These are phyloP conservation scores for Lepidocyrtinus sp. DNA, from an alignment of 2,888 invertebrate genomes.

Conservation along the genomic window DNA sequence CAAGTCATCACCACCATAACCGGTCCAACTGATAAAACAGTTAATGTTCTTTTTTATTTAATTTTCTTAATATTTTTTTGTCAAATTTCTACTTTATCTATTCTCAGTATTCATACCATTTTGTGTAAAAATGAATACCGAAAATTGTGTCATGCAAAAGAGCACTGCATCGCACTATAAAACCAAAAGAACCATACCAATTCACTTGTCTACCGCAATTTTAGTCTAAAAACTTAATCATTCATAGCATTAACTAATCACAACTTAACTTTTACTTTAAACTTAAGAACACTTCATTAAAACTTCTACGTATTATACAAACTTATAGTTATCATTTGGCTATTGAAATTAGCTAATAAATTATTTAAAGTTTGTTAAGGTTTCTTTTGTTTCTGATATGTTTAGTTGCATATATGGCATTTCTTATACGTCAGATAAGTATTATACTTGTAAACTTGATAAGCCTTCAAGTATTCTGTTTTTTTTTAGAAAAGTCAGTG, in stretches of 20 bases:
- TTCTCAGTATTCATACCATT: not conserved
- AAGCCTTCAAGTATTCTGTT: not conserved
- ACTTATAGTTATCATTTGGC: too few relatives aligned
- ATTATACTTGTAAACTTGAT: slow-evolving; percentile 6
- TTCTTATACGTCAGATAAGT: slow-evolving; percentile 31
- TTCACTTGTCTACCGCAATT: too few relatives aligned
- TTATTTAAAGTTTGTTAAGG: slow-evolving; percentile 27
- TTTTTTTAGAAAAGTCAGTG: not conserved
- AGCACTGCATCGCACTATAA: too few relatives aligned
- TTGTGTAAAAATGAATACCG: not conserved
- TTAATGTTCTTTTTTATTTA: not conserved
- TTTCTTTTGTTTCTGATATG: slow-evolving; percentile 54
- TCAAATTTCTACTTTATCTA: not conserved
- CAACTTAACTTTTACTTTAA: too few relatives aligned
- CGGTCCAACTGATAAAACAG: not conserved
- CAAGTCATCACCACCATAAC: not conserved
- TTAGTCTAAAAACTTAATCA: too few relatives aligned
- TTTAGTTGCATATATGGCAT: slow-evolving; percentile 60
- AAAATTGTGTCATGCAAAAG: slow-evolving; percentile 1
- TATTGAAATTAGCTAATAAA: slow-evolving; percentile 1
- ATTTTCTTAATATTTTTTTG: too few relatives aligned
- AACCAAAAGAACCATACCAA: too few relatives aligned
- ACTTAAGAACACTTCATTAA: too few relatives aligned
- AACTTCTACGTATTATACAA: too few relatives aligned
- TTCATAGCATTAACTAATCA: too few relatives aligned